Conservation (phyloP, 2,797 vertebrate genomes). For the Tiaroga cobitis region DNA sequence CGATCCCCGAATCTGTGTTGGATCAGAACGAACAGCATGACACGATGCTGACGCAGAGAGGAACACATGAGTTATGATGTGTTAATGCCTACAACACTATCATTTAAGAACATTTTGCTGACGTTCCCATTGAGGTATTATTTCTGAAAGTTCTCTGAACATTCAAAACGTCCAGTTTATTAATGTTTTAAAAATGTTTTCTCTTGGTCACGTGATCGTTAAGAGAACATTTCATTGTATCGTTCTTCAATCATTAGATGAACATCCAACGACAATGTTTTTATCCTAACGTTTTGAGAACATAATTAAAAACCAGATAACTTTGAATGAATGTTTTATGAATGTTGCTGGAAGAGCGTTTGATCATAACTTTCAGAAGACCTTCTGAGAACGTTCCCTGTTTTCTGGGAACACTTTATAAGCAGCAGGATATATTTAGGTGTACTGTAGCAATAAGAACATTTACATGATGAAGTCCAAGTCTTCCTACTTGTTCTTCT, state of each 20-base stretch:
- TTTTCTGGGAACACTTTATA: background rate
- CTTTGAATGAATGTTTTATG: background rate
- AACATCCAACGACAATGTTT: too few species aligned
- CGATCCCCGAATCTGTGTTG: background rate
- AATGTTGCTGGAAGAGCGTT: background rate
- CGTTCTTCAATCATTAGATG: background rate
- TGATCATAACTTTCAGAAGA: background rate
- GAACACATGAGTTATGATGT: background rate
- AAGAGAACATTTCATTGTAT: background rate
- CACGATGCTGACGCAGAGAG: too few species aligned
- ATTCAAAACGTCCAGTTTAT: background rate
- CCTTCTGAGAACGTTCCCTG: too few species aligned
- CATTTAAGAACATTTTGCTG: background rate
- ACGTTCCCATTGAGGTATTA: background rate
- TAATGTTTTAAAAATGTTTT: background rate
- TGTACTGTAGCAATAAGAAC: background rate
- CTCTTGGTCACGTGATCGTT: background rate
- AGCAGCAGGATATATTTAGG: background rate
- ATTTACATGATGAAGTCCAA: background rate
- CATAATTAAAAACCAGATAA: background rate
- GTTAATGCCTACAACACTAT: background rate
- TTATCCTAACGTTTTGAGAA: background rate
- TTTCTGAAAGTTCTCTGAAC: background rate
- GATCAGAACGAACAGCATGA: background rate
- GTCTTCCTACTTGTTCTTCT: background rate